A percentile compares a stretch with the other conserved stretches of the same genome.
Conservation (phyloP, 2,113 vertebrate species). For the Vulpes ferrilata region DNA sequence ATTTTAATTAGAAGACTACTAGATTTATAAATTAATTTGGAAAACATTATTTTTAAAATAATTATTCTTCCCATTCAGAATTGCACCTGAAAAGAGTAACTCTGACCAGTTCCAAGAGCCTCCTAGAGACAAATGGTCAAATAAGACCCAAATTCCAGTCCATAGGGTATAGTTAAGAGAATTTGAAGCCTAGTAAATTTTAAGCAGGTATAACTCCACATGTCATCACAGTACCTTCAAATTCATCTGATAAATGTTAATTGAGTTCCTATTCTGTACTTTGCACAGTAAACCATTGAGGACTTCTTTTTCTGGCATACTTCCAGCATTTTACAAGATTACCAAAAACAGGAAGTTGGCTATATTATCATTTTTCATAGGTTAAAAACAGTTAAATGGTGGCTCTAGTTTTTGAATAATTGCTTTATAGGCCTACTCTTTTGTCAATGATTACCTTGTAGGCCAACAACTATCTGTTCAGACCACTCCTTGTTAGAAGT, state of each 20-base stretch:
- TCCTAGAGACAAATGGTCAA: background rate
- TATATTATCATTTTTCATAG: background rate
- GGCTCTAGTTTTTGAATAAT: background rate
- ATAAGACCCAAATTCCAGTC: background rate
- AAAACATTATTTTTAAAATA: background rate
- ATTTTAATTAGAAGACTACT: background rate
- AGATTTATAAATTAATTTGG: background rate
- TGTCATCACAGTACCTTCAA: background rate
- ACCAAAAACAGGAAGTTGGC: background rate
- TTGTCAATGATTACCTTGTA: conserved; percentile 63
- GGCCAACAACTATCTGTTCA: background rate
- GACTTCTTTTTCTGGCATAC: background rate
- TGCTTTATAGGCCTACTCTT: conserved; percentile 42
- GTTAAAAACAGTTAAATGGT: background rate
- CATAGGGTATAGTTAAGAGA: background rate
- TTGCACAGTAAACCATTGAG: background rate
- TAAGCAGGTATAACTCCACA: background rate
- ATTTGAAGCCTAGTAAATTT: conserved; percentile 3
- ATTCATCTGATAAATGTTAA: background rate
- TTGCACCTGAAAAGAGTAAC: background rate
- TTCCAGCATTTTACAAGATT: conserved; percentile 13
- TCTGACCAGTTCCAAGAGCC: background rate
- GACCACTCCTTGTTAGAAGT: conserved; percentile 50
- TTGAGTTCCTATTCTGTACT: background rate
- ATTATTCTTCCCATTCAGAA: background rate